phyloP scores from a whole-genome alignment of 2,797 vertebrate species.

The Aplochiton taeniatus region DNA sequence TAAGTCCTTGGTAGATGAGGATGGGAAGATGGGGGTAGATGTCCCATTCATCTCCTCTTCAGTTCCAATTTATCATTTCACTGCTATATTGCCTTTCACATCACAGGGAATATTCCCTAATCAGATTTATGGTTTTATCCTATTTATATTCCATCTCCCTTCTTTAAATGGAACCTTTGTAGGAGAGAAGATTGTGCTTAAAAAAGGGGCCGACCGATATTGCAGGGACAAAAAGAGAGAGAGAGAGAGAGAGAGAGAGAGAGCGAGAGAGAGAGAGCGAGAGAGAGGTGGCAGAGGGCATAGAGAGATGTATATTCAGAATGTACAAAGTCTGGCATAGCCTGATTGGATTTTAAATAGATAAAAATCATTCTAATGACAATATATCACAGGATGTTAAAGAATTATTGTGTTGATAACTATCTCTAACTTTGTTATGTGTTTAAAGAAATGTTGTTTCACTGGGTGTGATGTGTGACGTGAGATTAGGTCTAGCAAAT shows the following conservation, averaged over 20 bases:
- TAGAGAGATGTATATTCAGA: constrained; percentile 12
- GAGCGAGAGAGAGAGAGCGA: constrained; percentile 56
- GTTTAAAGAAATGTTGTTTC: no score
- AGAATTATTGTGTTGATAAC: no score
- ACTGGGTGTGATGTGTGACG: no score
- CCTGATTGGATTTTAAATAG: no score
- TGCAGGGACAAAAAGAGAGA: constrained; percentile 37
- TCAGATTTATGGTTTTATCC: constrained; percentile 80
- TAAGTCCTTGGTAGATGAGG: constrained; percentile 49
- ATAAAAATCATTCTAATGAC: no score
- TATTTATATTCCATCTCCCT: constrained; percentile 78
- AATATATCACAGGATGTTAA: constrained; percentile 45
- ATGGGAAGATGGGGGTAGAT: constrained; percentile 34
- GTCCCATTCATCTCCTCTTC: constrained; percentile 69
- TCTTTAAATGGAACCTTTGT: constrained; percentile 58
- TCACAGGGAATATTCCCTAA: constrained; percentile 78
- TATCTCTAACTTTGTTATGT: no score
- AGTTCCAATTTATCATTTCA: constrained; percentile 74
- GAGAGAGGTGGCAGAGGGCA: no score
- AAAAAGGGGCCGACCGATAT: constrained; percentile 17
- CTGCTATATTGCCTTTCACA: constrained; percentile 70
- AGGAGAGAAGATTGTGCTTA: constrained; percentile 38
- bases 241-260: constrained; percentile 48
- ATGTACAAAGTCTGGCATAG: constrained; percentile 71
- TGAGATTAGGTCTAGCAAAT: no score